A percentile compares a stretch with the other conserved stretches of the same genome.
phyloP scores from a whole-genome alignment of 2,113 vertebrate genomes.

The Zosterops lateralis region DNA sequence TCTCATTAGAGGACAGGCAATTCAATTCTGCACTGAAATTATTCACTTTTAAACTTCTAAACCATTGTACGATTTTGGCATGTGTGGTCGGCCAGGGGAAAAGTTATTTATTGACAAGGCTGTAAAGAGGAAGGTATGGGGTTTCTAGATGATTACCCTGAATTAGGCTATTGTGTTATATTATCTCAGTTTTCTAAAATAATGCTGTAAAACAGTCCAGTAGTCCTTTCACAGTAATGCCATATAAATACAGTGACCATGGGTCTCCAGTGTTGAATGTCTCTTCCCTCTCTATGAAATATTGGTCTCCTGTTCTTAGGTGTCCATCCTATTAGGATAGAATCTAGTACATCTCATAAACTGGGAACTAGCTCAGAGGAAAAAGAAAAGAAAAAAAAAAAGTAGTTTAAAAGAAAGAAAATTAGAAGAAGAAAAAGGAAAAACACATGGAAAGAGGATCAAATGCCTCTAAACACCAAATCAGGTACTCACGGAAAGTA shows the following conservation, averaged over 20 bases:
- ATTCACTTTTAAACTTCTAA: background rate
- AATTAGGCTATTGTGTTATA: background rate
- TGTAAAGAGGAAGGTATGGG: background rate
- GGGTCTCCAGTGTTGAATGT: background rate
- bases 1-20: background rate
- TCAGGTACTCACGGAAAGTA: background rate
- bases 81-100: background rate
- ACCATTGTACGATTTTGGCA: background rate
- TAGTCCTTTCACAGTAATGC: background rate
- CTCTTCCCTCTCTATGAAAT: background rate
- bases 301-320: background rate
- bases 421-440: background rate
- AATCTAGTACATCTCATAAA: background rate
- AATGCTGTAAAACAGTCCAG: background rate
- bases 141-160: background rate
- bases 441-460: background rate
- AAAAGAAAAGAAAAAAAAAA: background rate
- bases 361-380: background rate
- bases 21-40: background rate
- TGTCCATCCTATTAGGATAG: background rate
- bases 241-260: background rate
- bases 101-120: background rate
- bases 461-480: background rate
- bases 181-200: background rate
- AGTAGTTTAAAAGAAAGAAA: background rate